phyloP scores from a whole-genome alignment of 92 coral and sea anemone genomes.

The Actinernus sp. region DNA sequence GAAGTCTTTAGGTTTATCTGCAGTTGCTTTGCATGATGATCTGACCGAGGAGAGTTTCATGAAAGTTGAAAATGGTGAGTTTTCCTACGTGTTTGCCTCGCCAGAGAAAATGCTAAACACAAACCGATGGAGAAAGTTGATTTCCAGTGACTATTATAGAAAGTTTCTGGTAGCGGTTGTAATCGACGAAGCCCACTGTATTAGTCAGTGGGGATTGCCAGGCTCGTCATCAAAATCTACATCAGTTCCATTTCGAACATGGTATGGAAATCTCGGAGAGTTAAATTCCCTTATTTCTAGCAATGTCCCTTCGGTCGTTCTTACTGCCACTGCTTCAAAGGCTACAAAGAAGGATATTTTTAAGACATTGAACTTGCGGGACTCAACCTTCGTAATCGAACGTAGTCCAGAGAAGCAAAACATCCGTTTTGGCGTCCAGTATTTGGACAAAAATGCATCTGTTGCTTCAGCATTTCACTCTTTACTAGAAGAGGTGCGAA shows the following conservation, averaged over 20 bases:
- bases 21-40: constrained; percentile 71
- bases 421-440: constrained; percentile 24
- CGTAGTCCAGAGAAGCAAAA: constrained; percentile 51
- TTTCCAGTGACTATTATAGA: constrained; percentile 22
- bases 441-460: constrained; percentile 39
- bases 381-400: constrained; percentile 12
- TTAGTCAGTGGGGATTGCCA: constrained; percentile 61
- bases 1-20: constrained; percentile 39
- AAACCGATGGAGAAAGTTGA: constrained; percentile 48
- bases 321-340: constrained; percentile 48
- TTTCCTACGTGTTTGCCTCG: constrained; percentile 58
- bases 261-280: constrained; percentile 72
- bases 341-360: no score
- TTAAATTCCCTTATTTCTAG: constrained; percentile 50
- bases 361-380: background rate
- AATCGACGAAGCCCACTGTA: constrained; percentile 77
- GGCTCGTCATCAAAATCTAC: constrained; percentile 24
- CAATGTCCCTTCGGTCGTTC: constrained; percentile 31
- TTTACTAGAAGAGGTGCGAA: constrained; percentile 36
- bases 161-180: constrained; percentile 50
- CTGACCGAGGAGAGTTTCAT: constrained; percentile 39
- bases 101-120: constrained; percentile 62
- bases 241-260: constrained; percentile 48
- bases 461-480: constrained; percentile 25
- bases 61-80: constrained; percentile 52